Percentiles rank a stretch among this genome's conserved stretches.
phyloP scores from a whole-genome alignment of 2,797 vertebrate species.

The Schizothorax lantsangensis region DNA sequence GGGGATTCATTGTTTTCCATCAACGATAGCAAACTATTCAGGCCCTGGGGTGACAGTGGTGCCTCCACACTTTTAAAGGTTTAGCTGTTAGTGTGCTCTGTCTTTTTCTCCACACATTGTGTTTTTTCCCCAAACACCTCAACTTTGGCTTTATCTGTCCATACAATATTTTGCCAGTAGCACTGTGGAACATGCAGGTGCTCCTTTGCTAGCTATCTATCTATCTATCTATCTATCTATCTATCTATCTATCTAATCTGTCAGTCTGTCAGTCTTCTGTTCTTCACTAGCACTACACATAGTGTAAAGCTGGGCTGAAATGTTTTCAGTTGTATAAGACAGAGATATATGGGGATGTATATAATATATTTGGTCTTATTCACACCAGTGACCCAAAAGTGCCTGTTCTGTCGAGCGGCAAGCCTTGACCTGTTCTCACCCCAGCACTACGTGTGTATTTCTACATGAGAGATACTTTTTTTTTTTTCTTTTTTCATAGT shows the following conservation, averaged over 20 bases:
- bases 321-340: neutral
- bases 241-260: neutral
- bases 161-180: neutral
- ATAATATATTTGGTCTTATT: neutral
- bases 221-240: neutral
- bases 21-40: neutral
- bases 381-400: slow-evolving; percentile 17
- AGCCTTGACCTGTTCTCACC: slow-evolving; percentile 17
- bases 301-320: neutral
- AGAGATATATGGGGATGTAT: neutral
- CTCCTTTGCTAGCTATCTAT: neutral
- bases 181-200: neutral
- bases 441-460: slow-evolving; percentile 16
- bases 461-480: slow-evolving; percentile 29
- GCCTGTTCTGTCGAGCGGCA: neutral
- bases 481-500: neutral
- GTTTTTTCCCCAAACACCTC: neutral
- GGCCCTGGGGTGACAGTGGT: neutral
- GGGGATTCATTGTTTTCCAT: neutral
- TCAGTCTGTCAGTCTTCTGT: neutral
- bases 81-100: neutral
- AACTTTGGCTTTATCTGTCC: neutral
- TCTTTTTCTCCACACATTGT: slow-evolving; percentile 2
- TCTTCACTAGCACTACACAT: neutral
- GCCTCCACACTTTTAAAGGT: neutral